These are phyloP conservation scores for Philereme transversata DNA, from an alignment of 2,888 invertebrate genomes.

Conservation along the genomic window DNA sequence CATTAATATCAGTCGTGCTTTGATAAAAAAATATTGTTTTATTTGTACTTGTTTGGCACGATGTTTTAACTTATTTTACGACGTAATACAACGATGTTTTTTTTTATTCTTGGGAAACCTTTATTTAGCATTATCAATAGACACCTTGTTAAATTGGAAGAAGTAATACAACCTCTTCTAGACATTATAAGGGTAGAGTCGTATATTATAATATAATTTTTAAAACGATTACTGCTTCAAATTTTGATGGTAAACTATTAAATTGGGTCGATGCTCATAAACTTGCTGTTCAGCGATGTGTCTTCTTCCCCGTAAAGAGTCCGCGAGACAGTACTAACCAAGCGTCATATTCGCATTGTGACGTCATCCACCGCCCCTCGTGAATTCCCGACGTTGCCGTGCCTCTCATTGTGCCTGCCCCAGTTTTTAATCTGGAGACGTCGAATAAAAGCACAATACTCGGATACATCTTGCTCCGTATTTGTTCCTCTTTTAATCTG, in stretches of 20 bases:
- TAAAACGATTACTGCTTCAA: no score
- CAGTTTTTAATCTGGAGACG: conserved; percentile 80
- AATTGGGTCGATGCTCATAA: conserved; percentile 8
- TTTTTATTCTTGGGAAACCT: conserved; percentile 13
- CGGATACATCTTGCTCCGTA: conserved; percentile 65
- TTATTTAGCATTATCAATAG: conserved; percentile 8
- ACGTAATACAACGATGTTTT: no score
- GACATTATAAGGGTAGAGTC: no score
- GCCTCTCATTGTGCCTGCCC: conserved; percentile 70
- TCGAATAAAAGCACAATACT: conserved; percentile 76
- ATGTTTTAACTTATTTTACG: no score
- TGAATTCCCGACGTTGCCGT: conserved; percentile 54
- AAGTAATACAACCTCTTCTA: no score
- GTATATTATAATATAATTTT: no score
- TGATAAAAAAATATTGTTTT: no score
- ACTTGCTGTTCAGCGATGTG: conserved; percentile 4
- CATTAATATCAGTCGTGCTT: not conserved
- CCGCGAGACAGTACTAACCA: conserved; percentile 47
- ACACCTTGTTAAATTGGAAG: no score
- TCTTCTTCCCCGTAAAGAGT: conserved; percentile 10
- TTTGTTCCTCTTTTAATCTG: conserved; percentile 70
- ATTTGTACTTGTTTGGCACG: no score
- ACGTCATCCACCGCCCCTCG: conserved; percentile 58
- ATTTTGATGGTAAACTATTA: not conserved
- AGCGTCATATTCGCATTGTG: conserved; percentile 66